Evolutionary conservation across 2,113 vertebrate species (phyloP).

Genomic region (Phycodurus eques): DNA sequence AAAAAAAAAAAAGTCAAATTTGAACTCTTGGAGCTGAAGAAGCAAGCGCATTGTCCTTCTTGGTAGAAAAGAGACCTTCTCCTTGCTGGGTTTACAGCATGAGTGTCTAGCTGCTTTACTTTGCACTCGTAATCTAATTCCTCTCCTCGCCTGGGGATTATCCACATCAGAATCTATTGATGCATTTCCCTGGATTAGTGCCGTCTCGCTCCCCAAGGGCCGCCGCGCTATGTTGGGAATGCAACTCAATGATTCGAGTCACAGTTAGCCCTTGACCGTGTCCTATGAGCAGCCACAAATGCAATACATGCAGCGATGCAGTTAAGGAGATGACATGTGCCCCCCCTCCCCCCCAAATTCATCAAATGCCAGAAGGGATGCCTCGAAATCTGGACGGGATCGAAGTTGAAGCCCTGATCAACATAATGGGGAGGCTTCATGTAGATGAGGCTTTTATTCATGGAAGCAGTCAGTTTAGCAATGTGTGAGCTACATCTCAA

Average conservation of each 20-base stretch:
- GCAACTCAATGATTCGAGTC: conserved; percentile 50
- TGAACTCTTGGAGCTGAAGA: not conserved
- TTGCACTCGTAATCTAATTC: conserved; percentile 45
- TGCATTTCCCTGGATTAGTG: conserved; percentile 38
- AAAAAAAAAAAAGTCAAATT: too few relatives aligned
- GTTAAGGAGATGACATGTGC: conserved; percentile 42
- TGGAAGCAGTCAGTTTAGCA: conserved; percentile 10
- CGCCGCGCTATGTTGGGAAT: conserved; percentile 47
- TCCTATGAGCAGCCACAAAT: conserved; percentile 44
- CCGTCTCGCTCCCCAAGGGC: conserved; percentile 42
- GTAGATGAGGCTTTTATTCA: conserved; percentile 20
- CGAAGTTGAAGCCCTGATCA: conserved; percentile 1
- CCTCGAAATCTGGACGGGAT: conserved; percentile 38
- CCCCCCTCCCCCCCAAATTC: conserved; percentile 21
- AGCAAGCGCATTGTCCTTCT: not conserved
- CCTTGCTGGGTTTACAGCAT: conserved; percentile 13
- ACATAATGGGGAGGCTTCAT: conserved; percentile 8
- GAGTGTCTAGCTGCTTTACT: conserved; percentile 34
- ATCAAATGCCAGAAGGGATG: conserved; percentile 32
- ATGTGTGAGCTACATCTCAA: conserved; percentile 5
- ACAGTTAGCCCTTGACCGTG: conserved; percentile 44
- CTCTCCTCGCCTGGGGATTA: conserved; percentile 39
- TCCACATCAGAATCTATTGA: conserved; percentile 45
- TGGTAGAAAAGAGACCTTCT: conserved; percentile 12
- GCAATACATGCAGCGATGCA: conserved; percentile 31